Conservation (phyloP, 2,888 invertebrate species). For the Galerucella nymphaeae region DNA sequence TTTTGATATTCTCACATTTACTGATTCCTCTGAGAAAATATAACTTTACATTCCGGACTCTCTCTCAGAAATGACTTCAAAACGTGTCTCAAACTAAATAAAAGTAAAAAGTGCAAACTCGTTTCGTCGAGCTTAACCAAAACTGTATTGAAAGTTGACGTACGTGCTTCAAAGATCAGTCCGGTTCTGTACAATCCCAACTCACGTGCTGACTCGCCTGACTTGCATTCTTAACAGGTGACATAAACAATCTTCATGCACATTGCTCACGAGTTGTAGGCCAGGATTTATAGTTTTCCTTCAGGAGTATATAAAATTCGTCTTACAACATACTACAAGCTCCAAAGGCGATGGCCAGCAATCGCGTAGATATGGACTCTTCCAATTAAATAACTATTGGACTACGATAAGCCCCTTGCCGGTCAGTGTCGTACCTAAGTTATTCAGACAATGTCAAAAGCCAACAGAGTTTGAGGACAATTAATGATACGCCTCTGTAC, state of each 20-base stretch:
- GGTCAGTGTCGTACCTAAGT: too few species aligned
- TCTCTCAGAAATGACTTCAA: slow-evolving; percentile 4
- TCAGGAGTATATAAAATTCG: neutral
- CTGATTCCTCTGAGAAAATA: slow-evolving; percentile 1
- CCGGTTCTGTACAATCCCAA: slow-evolving; percentile 21
- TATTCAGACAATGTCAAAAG: too few species aligned
- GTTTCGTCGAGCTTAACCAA: slow-evolving; percentile 13
- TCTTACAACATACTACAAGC: too few species aligned
- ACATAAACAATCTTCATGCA: slow-evolving; percentile 44
- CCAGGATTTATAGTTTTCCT: neutral
- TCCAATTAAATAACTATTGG: too few species aligned
- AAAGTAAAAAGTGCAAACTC: slow-evolving; percentile 16
- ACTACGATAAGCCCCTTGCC: too few species aligned
- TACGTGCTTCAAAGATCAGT: slow-evolving; percentile 9
- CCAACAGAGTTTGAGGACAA: too few species aligned
- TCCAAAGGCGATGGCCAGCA: too few species aligned
- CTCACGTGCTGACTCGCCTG: slow-evolving; percentile 55
- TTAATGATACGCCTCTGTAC: too few species aligned
- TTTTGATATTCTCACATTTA: slow-evolving; percentile 5
- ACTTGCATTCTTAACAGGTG: slow-evolving; percentile 54
- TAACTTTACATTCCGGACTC: slow-evolving; percentile 18
- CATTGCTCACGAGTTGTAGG: slow-evolving; percentile 50
- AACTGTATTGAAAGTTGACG: slow-evolving; percentile 23
- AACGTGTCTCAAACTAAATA: slow-evolving; percentile 13
- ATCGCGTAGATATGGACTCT: too few species aligned